Evolutionary conservation across 2,113 vertebrate species (phyloP).

Genomic region (Elachura formosa): DNA sequence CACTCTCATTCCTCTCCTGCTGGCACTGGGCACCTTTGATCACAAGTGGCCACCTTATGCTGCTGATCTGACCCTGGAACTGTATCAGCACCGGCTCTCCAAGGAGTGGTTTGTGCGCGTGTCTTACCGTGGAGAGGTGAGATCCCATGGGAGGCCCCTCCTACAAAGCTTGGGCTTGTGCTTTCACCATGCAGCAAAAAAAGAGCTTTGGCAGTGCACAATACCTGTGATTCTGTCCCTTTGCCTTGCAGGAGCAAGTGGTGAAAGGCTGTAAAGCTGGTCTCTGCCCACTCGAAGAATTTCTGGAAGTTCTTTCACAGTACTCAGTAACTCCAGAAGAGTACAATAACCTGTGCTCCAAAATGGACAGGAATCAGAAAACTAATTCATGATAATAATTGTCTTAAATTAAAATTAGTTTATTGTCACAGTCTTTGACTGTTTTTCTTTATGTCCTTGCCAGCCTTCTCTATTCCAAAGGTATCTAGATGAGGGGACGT

Average conservation of each 20-base stretch:
- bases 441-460: background rate
- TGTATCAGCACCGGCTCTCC: slow-evolving; percentile 79
- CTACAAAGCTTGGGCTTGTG: background rate
- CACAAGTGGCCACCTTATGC: slow-evolving; percentile 88
- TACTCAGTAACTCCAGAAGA: slow-evolving; percentile 71
- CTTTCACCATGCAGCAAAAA: background rate
- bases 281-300: slow-evolving; percentile 86
- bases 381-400: background rate
- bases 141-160: background rate
- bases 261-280: slow-evolving; percentile 80
- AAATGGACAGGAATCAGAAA: background rate
- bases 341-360: slow-evolving; percentile 76
- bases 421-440: background rate
- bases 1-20: slow-evolving; percentile 85
- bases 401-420: slow-evolving; percentile 54
- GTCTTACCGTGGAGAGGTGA: slow-evolving; percentile 84
- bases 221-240: background rate
- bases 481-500: background rate
- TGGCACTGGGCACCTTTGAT: slow-evolving; percentile 89
- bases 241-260: slow-evolving; percentile 78
- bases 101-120: slow-evolving; percentile 83
- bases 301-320: slow-evolving; percentile 74
- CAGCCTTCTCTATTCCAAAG: background rate
- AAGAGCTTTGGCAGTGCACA: background rate
- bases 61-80: slow-evolving; percentile 83